Base-by-base conservation (phyloP, 1,140 invertebrate species). In the Drosophila prosaltans region DNA sequence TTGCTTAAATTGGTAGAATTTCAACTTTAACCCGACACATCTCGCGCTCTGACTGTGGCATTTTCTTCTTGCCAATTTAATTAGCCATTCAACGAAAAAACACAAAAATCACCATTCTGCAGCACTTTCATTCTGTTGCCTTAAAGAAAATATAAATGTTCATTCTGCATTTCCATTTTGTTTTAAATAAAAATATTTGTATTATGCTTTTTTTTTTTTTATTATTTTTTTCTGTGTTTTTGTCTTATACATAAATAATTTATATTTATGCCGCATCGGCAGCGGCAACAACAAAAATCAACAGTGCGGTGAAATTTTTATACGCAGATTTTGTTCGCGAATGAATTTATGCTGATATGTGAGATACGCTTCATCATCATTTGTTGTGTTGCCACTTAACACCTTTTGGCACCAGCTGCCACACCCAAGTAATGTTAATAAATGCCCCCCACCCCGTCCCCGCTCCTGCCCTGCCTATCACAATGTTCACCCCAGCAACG, bases 331-430 rank as follows among this genome's bases (percentile, higher is more conserved):
- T 86, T 78, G 74, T 70, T 54, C 74, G 40, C 74, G 74, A 63
- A 76, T 76, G 69, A 77, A 76, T 74, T 81, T 82, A 76, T 73
- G 69, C 65, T 74, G 63, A 78, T 82, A 69, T 75, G 74, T 71
- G 71, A 55, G 82, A 78, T 78, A 79, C 74, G 84, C 72, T 75
- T 86, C 84, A 89, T 86, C 84, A 88, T 86, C 84, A 88, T 85
- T 86, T 89, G 73, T 61, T 65, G 65, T 76, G 65, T 69, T 76
- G 76, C 73, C 76, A 76, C 76, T 79, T 79, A 79, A 79, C 76
- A 79, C 76, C 76, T 79, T 79, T 75, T 79, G 76, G 76, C 76
- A 79, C 73, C 81, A 79, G 81, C 77, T 78, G 61, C 66, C 65
- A 57, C 65, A 48, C 73, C 77, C 76, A 39, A 70, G 84, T 70